A percentile compares a stretch with the other conserved stretches of the same genome.
phyloP scores from a whole-genome alignment of 2,113 vertebrate species.

The Sigmodon hispidus region DNA sequence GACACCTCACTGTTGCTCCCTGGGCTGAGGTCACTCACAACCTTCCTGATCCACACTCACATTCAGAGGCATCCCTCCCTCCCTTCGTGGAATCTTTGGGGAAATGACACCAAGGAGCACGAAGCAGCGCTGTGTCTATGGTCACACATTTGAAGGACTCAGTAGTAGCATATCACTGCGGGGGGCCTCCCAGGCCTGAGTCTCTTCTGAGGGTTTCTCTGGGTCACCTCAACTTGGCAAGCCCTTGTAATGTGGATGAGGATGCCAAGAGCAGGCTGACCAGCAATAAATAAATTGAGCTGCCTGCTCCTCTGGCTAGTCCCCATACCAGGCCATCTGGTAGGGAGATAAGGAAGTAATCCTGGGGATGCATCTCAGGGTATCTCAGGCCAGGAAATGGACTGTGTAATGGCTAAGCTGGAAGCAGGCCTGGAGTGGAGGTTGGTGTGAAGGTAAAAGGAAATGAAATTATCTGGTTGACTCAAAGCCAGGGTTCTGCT shows the following conservation, averaged over 20 bases:
- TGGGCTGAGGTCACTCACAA: not conserved
- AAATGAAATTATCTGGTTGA: not conserved
- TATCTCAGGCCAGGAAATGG: not conserved
- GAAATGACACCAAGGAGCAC: not conserved
- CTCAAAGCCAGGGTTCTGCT: slow-evolving; percentile 24
- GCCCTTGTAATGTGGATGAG: not conserved
- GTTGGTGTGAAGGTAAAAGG: not conserved
- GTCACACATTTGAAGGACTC: not conserved
- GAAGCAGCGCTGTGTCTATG: not conserved
- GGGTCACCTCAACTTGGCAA: not conserved
- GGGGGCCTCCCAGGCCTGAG: not conserved
- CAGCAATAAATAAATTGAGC: not conserved
- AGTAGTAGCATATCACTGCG: not conserved
- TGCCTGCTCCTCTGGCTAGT: not conserved
- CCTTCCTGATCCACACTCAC: not conserved
- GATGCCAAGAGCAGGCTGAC: not conserved
- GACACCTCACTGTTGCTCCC: not conserved
- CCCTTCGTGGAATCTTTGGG: not conserved
- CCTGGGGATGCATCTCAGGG: not conserved
- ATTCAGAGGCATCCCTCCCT: not conserved
- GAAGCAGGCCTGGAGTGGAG: not conserved
- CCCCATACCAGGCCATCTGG: not conserved
- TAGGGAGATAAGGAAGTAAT: slow-evolving; percentile 2
- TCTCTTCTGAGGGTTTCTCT: not conserved
- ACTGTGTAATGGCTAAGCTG: not conserved